A percentile compares a stretch with the other conserved stretches of the same genome.
Conservation (phyloP, 2,888 invertebrate genomes). For the Crematogaster levior region DNA sequence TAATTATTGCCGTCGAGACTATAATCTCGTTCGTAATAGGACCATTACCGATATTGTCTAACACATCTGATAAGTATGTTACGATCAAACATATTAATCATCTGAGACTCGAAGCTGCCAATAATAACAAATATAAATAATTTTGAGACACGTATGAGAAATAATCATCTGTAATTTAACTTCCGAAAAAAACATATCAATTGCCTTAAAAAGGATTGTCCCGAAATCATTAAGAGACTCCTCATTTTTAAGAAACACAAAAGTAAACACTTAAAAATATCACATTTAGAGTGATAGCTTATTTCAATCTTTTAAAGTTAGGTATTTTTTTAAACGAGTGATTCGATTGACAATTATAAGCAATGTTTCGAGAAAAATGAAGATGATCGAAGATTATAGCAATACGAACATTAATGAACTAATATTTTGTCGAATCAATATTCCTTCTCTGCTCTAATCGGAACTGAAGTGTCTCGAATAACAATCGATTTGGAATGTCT, state of each 20-base stretch:
- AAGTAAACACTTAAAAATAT: background rate
- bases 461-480: background rate
- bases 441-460: background rate
- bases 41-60: conserved; percentile 59
- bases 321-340: background rate
- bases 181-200: background rate
- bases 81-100: conserved; percentile 63
- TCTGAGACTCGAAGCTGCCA: background rate
- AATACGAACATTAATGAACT: background rate
- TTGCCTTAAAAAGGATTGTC: background rate
- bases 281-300: no score
- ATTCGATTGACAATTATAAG: background rate
- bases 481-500: background rate
- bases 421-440: background rate
- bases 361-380: background rate
- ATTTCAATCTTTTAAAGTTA: background rate
- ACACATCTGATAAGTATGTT: conserved; percentile 48
- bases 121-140: conserved; percentile 42
- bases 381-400: background rate
- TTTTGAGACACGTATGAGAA: background rate
- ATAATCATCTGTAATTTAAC: background rate
- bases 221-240: background rate
- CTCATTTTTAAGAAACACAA: background rate
- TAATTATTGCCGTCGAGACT: conserved; percentile 48
- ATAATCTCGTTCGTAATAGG: conserved; percentile 59